A percentile compares a stretch with the other conserved stretches of the same genome.
Evolutionary conservation across 2,113 vertebrate genomes (phyloP).

Genomic region (Petrocephalus microphthalmus): DNA sequence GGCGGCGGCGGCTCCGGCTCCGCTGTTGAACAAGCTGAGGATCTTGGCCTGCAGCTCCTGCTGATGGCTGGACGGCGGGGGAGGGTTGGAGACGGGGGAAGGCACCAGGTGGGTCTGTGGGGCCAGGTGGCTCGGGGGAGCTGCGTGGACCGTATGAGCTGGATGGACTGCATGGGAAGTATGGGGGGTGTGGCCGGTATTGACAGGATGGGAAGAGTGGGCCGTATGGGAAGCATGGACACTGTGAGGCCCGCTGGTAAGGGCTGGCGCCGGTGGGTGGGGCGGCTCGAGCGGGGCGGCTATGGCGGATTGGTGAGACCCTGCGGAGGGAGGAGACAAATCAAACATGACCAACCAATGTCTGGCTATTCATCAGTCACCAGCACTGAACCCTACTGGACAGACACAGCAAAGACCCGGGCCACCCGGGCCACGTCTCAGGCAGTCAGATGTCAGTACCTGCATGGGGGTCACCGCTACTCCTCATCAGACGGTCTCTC

Average conservation of each 20-base stretch:
- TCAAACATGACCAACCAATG: not conserved
- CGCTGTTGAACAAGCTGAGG: constrained; percentile 92
- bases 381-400: not conserved
- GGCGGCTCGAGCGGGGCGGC: constrained; percentile 26
- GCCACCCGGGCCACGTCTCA: too few relatives aligned
- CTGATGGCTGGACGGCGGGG: constrained; percentile 63
- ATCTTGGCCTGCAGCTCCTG: constrained; percentile 97
- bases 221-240: not conserved
- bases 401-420: not conserved
- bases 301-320: constrained; percentile 28
- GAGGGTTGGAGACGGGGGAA: not conserved
- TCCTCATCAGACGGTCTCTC: constrained; percentile 72
- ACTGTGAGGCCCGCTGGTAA: constrained; percentile 31
- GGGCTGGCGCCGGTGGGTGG: not conserved
- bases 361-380: not conserved
- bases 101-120: constrained; percentile 36
- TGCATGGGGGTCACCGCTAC: constrained; percentile 63
- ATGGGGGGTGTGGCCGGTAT: not conserved
- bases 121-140: constrained; percentile 4
- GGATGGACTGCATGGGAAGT: not conserved
- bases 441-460: constrained; percentile 51
- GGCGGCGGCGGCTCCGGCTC: constrained; percentile 36
- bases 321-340: constrained; percentile 19
- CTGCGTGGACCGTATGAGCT: not conserved
- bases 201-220: constrained; percentile 38